Base-by-base conservation (phyloP, 2,888 invertebrate species). In the Melanostoma mellinum region DNA sequence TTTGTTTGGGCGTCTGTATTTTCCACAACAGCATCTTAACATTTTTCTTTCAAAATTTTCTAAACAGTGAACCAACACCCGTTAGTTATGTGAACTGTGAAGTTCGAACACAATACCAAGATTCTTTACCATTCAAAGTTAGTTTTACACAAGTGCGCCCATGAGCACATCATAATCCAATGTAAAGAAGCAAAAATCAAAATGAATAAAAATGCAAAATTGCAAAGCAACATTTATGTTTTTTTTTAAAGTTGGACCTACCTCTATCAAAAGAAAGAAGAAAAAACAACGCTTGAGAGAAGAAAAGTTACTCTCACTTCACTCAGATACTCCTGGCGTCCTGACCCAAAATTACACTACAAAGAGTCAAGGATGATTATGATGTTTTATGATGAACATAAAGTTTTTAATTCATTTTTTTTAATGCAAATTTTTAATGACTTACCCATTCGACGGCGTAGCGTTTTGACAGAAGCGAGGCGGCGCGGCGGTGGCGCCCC, bases 351-450 rank as follows among this genome's bases (percentile, higher is more conserved):
- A 74, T 63, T 69, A 55, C 52, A n/a, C 38, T 69, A 38, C 38
- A 53, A 55, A 40, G 38, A 65, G 65, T 75, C 74, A 46, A 74
- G 40, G 71, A 75, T 72, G 65, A 55, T 72, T 81, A 81, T 61
- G 53, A 75, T 72, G 58, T 73, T 77, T 77, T 77, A 77, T 77
- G 82, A 77, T 73, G 82, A 82, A 52, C 68, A 77, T 73, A 55
- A 77, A 71, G 52, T 80, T 74, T 65, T 60, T 60, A 46, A 46
- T 50, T 63, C 36, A 33, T 58, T 50, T 44, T 46, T 33, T 35
- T 36, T 58, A 48, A 81, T 81, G 71, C 50, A 76, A 76, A 76
- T 81, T 81, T 63, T 81, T 71, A 81, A 81, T 75, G 76, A 81
- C 65, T 72, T 76, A 42, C 80, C 20, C 55, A 81, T 71, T 81